phyloP scores from a whole-genome alignment of 2,113 vertebrate genomes.

The Catagonus wagneri region DNA sequence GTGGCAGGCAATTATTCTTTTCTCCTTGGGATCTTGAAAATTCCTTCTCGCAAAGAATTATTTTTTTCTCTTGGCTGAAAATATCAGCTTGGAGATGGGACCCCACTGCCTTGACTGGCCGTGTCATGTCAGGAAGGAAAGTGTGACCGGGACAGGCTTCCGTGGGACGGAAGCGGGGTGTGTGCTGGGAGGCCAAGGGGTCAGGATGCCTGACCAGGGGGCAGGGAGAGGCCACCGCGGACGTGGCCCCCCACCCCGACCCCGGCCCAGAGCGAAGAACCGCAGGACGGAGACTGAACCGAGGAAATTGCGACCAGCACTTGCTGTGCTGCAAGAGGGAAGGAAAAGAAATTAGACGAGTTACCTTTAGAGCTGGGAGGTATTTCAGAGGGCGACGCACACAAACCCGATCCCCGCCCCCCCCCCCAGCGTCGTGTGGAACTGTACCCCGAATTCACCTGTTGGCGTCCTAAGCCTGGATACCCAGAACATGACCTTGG shows the following conservation, averaged over 20 bases:
- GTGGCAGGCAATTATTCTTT: slow-evolving; percentile 6
- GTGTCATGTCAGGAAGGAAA: rapidly evolving
- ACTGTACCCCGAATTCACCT: rapidly evolving
- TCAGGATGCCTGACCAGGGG: rapidly evolving
- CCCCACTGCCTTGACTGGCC: rapidly evolving
- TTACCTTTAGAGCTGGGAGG: background rate
- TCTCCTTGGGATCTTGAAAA: slow-evolving; percentile 22
- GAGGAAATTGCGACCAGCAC: background rate
- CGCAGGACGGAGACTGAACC: rapidly evolving
- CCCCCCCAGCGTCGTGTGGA: rapidly evolving
- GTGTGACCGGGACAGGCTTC: background rate
- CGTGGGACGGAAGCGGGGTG: rapidly evolving
- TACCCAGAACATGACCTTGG: background rate
- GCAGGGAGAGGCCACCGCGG: rapidly evolving
- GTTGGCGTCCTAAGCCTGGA: rapidly evolving
- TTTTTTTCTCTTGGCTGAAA: slow-evolving; percentile 49
- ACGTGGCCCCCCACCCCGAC: background rate
- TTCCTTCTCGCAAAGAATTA: slow-evolving; percentile 15
- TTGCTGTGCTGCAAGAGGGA: background rate
- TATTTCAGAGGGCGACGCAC: background rate
- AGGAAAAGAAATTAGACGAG: background rate
- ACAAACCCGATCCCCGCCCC: no score
- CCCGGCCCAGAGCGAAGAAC: background rate
- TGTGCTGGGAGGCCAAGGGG: rapidly evolving
- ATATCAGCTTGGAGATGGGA: background rate